phyloP scores from a whole-genome alignment of 2,888 invertebrate species.

The Sussaba pulchella region DNA sequence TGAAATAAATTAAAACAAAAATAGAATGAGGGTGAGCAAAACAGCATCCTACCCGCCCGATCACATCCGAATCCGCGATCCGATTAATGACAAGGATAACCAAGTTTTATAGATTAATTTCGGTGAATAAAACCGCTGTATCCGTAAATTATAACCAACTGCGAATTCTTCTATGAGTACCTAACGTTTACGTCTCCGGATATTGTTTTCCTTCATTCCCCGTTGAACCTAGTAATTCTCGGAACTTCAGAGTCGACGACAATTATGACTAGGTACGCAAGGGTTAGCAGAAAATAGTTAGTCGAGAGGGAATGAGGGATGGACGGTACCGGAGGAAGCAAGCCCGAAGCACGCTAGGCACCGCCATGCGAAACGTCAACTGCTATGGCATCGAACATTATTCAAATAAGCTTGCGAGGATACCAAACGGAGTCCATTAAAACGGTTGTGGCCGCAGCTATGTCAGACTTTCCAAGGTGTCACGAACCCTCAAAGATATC shows the following conservation, averaged over 20 bases:
- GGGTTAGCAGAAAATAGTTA: constrained; percentile 37
- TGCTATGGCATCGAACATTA: constrained; percentile 76
- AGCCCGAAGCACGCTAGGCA: constrained; percentile 73
- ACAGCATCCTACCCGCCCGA: no score
- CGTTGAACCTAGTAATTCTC: constrained; percentile 57
- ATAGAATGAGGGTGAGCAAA: no score
- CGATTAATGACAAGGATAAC: not conserved
- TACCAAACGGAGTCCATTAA: constrained; percentile 28
- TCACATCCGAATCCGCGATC: no score
- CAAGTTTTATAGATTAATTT: not conserved
- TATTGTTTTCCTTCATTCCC: constrained; percentile 28
- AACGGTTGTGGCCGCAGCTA: not conserved
- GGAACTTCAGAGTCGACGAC: constrained; percentile 72
- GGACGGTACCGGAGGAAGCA: constrained; percentile 54
- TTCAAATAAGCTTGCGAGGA: constrained; percentile 71
- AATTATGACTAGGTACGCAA: constrained; percentile 75
- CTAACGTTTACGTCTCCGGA: not conserved
- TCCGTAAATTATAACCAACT: not conserved
- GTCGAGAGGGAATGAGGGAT: constrained; percentile 36
- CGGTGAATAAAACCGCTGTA: no score
- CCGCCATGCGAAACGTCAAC: constrained; percentile 74
- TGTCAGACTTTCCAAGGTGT: not conserved
- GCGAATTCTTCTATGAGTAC: not conserved
- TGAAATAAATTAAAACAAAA: no score
- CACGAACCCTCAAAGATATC: not conserved